Base-by-base conservation (phyloP, 2,113 vertebrate species). In the Cebus imitator region DNA sequence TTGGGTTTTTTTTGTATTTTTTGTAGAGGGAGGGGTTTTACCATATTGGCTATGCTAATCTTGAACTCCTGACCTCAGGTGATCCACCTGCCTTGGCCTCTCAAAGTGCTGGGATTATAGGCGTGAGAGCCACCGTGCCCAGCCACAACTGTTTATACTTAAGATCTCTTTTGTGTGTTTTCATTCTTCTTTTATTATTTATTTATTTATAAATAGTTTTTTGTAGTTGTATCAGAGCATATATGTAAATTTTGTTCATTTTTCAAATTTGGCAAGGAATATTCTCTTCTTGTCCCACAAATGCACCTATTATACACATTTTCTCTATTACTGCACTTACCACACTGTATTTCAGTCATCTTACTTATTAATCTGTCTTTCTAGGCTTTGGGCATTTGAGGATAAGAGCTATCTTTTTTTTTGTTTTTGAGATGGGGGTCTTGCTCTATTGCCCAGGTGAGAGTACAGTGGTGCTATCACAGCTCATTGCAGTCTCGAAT, bases 191-290 rank as follows among this genome's bases (percentile, higher is more conserved):
- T 88, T 88, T 55, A 21, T 64, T 80, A 88, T 91, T 90, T 64
- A 81, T 70, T 40, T 87, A 90, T 40, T n/a, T 50, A 64, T 52
- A 16, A 16, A 52, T 52, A 95, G 30, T 35, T 87, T 92, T 87
- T 76, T 58, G 64, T 35, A 73, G 55, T 16, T 89, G 12, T 75
- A 88, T 48, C 23, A 75, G 48, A 92, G 8, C 68, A 43, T 73
- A 66, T 57, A 86, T 17, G 30, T 23, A 76, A 87, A 68, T 94
- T 88, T 91, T 64, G 50, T 87, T 93, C 45, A 88, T 94, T 97
- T 94, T 80, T 80, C 45, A 89, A 80, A 45, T 86, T 50, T 91
- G 84, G n/a, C 32, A 85, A 58, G 35, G 48, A 91, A 91, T 73
- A 89, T 7, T 72, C 23, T 82, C 20, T 78, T 72, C 80, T 90